phyloP scores from a whole-genome alignment of 2,113 vertebrate species.

The Forbesichthys papilliferus region DNA sequence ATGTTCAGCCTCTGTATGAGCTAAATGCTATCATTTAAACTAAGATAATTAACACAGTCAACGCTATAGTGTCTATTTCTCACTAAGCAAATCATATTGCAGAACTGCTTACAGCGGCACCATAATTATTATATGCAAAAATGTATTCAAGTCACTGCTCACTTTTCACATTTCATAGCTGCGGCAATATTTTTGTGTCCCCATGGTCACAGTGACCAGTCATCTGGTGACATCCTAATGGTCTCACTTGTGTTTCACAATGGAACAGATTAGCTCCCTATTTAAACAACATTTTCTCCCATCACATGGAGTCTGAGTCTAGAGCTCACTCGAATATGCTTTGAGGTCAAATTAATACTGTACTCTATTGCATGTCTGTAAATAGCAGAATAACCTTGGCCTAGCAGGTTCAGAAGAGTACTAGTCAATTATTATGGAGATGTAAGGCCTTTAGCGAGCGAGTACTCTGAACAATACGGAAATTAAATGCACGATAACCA shows the following conservation, averaged over 20 bases:
- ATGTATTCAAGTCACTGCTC: slow-evolving; percentile 34
- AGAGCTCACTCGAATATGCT: slow-evolving; percentile 1
- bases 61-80: slow-evolving; percentile 13
- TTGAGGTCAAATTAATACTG: slow-evolving; percentile 30
- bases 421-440: background rate
- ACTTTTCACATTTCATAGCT: slow-evolving; percentile 42
- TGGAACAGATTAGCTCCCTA: slow-evolving; percentile 28
- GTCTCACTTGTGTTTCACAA: slow-evolving; percentile 54
- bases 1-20: slow-evolving; percentile 32
- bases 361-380: slow-evolving; percentile 31
- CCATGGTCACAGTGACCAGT: slow-evolving; percentile 26
- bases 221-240: slow-evolving; percentile 52
- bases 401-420: background rate
- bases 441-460: background rate
- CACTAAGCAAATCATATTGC: slow-evolving; percentile 16
- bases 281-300: slow-evolving; percentile 26
- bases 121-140: slow-evolving; percentile 28
- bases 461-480: background rate
- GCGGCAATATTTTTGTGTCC: slow-evolving; percentile 25
- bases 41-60: slow-evolving; percentile 29
- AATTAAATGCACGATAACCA: background rate
- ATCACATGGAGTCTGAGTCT: slow-evolving; percentile 4
- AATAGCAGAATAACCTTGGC: background rate
- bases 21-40: slow-evolving; percentile 17
- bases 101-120: slow-evolving; percentile 28